A percentile compares a stretch with the other conserved stretches of the same genome.
Conservation (phyloP, 2,113 vertebrate genomes). For the Andinoacara biseriatus region DNA sequence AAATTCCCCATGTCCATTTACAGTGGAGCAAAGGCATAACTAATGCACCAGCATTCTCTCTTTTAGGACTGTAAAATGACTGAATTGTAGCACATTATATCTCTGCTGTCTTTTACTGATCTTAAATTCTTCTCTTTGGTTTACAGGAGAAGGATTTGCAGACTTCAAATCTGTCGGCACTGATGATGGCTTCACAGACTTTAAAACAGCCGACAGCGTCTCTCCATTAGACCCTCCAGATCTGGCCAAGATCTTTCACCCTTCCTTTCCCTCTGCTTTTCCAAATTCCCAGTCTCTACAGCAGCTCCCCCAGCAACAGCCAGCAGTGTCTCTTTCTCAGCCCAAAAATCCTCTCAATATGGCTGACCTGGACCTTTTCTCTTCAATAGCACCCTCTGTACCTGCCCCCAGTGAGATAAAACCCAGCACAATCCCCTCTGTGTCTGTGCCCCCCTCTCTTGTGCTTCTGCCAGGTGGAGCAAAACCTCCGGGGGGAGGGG, state of each 20-base stretch:
- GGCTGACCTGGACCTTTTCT: conserved; percentile 93
- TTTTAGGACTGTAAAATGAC: conserved; percentile 52
- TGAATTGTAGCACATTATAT: not conserved
- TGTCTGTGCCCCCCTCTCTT: conserved; percentile 64
- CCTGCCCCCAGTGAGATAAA: conserved; percentile 68
- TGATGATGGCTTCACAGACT: conserved; percentile 97
- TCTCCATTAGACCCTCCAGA: conserved; percentile 91
- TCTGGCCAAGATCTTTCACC: conserved; percentile 87
- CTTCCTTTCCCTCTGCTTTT: conserved; percentile 83
- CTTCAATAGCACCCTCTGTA: conserved; percentile 77
- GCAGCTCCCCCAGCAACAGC: conserved; percentile 79
- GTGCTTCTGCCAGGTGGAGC: conserved; percentile 70
- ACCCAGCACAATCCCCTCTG: conserved; percentile 68
- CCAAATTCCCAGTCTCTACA: conserved; percentile 86
- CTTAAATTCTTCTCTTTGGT: conserved; percentile 45
- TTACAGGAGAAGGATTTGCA: conserved; percentile 91
- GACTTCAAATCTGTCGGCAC: conserved; percentile 90
- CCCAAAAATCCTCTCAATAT: conserved; percentile 89
- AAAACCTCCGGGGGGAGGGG: conserved; percentile 77
- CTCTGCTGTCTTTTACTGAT: conserved; percentile 14
- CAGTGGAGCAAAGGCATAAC: conserved; percentile 1
- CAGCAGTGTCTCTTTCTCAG: conserved; percentile 71
- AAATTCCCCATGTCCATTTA: conserved; percentile 16
- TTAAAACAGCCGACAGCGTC: conserved; percentile 95
- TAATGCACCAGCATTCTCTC: conserved; percentile 30